These are phyloP conservation scores for Adineta ricciae DNA, from an alignment of 2,888 invertebrate genomes.

Conservation along the genomic window DNA sequence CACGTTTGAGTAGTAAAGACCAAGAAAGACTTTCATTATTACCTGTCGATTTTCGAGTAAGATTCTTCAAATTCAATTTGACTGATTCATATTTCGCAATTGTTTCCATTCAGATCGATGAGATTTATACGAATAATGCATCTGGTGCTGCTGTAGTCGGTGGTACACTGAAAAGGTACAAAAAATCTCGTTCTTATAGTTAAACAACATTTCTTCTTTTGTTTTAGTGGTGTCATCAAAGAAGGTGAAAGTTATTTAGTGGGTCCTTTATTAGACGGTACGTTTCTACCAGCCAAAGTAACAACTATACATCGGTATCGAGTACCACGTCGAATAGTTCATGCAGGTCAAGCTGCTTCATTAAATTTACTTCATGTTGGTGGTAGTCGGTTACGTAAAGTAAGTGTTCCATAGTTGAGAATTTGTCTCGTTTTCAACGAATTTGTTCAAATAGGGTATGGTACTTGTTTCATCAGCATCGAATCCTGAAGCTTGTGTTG, in stretches of 20 bases:
- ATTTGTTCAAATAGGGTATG: conserved; percentile 43
- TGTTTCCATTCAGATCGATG: background rate
- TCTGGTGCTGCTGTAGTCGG: conserved; percentile 76
- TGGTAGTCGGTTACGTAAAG: background rate
- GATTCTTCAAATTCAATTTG: conserved; percentile 30
- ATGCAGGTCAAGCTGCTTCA: conserved; percentile 80
- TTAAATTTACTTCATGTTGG: conserved; percentile 52
- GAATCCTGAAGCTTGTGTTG: conserved; percentile 40
- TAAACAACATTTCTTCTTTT: conserved; percentile 45
- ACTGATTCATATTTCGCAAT: background rate
- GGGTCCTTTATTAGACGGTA: conserved; percentile 51
- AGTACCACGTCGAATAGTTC: conserved; percentile 73
- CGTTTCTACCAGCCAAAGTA: conserved; percentile 65
- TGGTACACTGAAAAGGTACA: background rate
- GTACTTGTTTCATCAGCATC: conserved; percentile 44
- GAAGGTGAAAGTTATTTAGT: conserved; percentile 60
- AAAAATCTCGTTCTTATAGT: background rate
- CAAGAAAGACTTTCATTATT: conserved; percentile 63
- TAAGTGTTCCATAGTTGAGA: background rate
- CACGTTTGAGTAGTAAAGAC: conserved; percentile 55
- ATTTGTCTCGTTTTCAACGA: background rate
- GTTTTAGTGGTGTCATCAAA: conserved; percentile 68
- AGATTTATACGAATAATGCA: conserved; percentile 36
- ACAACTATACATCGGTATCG: conserved; percentile 81
- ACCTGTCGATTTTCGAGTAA: conserved; percentile 43